Percentiles rank a stretch among this genome's conserved stretches.
Evolutionary conservation across 2,888 invertebrate genomes (phyloP).

Genomic region (Spisula subtruncata): DNA sequence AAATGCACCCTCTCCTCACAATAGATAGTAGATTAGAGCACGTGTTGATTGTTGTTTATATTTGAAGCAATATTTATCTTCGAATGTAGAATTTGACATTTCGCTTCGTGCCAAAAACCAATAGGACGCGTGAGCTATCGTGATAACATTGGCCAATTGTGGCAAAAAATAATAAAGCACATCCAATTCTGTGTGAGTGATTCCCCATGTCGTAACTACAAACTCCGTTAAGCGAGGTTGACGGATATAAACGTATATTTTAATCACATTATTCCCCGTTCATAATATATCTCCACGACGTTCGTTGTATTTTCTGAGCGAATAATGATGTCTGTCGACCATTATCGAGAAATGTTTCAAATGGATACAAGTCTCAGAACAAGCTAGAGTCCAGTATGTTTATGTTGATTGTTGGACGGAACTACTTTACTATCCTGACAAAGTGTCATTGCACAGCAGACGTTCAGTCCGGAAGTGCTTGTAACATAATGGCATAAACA

Average conservation of each 20-base stretch:
- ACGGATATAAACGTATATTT: constrained; percentile 14
- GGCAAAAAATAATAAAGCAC: constrained; percentile 20
- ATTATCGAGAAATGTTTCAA: neutral
- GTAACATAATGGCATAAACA: neutral
- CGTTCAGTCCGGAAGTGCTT: neutral
- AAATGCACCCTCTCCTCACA: too few species aligned
- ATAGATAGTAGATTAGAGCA: neutral
- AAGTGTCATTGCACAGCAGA: constrained; percentile 10
- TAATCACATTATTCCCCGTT: neutral
- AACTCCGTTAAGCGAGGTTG: neutral
- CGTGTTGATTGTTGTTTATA: neutral
- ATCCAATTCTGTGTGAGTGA: neutral
- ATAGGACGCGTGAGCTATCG: neutral
- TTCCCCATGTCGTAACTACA: neutral
- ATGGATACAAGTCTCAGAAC: neutral
- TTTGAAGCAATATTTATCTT: neutral
- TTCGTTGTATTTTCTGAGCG: constrained; percentile 3
- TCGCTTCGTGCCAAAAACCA: neutral
- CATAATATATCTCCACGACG: neutral
- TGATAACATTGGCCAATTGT: neutral
- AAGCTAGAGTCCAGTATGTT: neutral
- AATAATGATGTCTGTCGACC: constrained; percentile 20
- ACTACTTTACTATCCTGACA: neutral
- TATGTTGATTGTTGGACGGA: neutral
- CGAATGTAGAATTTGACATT: neutral